A percentile compares a stretch with the other conserved stretches of the same genome.
Conservation (phyloP, 2,113 vertebrate genomes). For the Mobula hypostoma region DNA sequence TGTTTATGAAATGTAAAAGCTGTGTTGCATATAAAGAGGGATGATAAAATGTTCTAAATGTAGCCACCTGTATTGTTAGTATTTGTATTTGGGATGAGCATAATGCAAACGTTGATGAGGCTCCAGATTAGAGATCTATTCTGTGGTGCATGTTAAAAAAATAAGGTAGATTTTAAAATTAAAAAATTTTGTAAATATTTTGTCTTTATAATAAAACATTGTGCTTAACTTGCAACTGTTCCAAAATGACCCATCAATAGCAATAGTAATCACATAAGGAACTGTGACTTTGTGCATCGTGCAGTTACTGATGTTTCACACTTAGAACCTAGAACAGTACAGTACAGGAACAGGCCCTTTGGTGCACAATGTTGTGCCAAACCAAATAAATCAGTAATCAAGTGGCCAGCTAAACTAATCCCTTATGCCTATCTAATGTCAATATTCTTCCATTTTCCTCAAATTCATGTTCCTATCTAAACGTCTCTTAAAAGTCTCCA, state of each 20-base stretch:
- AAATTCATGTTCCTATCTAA: too few species aligned
- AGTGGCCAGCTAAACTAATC: too few species aligned
- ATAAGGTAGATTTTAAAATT: background rate
- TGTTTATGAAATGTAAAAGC: conserved; percentile 1
- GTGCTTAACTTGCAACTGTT: background rate
- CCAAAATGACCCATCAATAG: background rate
- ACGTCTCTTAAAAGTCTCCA: too few species aligned
- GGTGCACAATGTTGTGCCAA: too few species aligned
- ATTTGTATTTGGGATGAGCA: background rate
- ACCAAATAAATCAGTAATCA: too few species aligned
- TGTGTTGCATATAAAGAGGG: background rate
- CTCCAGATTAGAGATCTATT: background rate
- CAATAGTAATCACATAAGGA: too few species aligned
- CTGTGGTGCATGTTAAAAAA: background rate
- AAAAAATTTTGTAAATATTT: background rate
- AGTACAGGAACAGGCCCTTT: too few species aligned
- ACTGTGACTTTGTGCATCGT: too few species aligned
- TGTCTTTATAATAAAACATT: background rate
- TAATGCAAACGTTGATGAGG: background rate
- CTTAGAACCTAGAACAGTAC: too few species aligned
- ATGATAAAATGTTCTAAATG: background rate
- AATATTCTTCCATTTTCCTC: too few species aligned
- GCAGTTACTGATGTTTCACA: too few species aligned
- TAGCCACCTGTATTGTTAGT: background rate
- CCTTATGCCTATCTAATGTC: too few species aligned